Conservation (phyloP, 2,888 invertebrate genomes). For the Fabriciana adippe region DNA sequence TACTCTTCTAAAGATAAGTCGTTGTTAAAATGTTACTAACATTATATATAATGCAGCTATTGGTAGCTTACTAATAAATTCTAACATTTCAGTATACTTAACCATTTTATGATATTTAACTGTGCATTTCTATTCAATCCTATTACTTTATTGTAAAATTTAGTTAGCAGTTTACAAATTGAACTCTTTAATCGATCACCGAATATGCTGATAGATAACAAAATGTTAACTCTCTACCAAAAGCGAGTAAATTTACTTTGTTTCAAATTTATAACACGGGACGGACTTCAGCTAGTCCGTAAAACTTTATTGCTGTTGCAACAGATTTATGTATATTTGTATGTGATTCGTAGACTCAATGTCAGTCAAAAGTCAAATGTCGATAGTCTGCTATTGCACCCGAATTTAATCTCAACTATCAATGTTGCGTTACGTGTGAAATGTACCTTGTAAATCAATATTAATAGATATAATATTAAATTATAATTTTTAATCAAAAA, state of each 20-base stretch:
- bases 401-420: neutral
- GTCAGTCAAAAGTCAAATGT: constrained; percentile 33
- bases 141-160: too few species aligned
- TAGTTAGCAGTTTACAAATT: too few species aligned
- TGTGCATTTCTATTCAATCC: too few species aligned
- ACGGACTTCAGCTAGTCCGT: constrained; percentile 3
- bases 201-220: neutral
- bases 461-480: neutral
- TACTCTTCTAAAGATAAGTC: constrained; percentile 3
- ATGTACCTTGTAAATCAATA: too few species aligned
- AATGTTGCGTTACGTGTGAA: neutral
- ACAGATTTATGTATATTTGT: constrained; percentile 31
- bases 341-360: constrained; percentile 23
- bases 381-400: constrained; percentile 20
- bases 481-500: neutral
- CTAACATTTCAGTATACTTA: too few species aligned
- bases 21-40: constrained; percentile 26
- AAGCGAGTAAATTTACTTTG: constrained; percentile 5
- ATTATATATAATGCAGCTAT: constrained; percentile 15
- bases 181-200: neutral
- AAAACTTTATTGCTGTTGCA: constrained; percentile 26
- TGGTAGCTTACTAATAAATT: too few species aligned
- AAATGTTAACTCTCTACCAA: neutral
- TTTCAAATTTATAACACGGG: constrained; percentile 7
- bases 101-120: too few species aligned